Evolutionary conservation across 2,888 invertebrate species (phyloP).

Genomic region (Volucella inanis): DNA sequence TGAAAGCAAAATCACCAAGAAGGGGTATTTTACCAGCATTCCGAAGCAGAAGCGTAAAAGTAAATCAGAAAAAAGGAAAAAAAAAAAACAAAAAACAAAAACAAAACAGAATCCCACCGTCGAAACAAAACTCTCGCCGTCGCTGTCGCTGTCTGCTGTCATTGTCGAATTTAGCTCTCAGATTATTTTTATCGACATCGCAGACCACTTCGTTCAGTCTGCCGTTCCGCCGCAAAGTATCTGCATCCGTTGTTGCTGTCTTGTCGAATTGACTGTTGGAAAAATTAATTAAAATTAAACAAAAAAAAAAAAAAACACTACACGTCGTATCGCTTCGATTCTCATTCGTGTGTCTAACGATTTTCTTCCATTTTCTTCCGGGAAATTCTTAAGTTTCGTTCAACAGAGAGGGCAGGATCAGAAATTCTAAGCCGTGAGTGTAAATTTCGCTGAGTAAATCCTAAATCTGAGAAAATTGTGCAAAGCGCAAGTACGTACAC

Average conservation of each 20-base stretch:
- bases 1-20: constrained; percentile 53
- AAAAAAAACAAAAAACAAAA: constrained; percentile 68
- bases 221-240: constrained; percentile 42
- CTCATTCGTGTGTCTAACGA: constrained; percentile 19
- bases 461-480: constrained; percentile 2
- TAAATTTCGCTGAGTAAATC: constrained; percentile 16
- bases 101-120: constrained; percentile 56
- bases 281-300: constrained; percentile 50
- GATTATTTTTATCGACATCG: constrained; percentile 73
- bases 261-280: constrained; percentile 64
- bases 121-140: constrained; percentile 59
- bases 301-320: not conserved
- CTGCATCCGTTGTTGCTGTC: constrained; percentile 38
- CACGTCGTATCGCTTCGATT: constrained; percentile 42
- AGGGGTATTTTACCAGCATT: constrained; percentile 62
- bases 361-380: constrained; percentile 39
- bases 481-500: constrained; percentile 37
- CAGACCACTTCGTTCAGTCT: constrained; percentile 60
- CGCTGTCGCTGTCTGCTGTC: constrained; percentile 29
- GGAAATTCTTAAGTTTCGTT: constrained; percentile 23
- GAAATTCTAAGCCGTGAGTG: constrained; percentile 13
- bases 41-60: not conserved
- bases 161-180: constrained; percentile 56
- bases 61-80: constrained; percentile 15
- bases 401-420: not conserved